These are phyloP conservation scores for Acleris cristana DNA, from an alignment of 2,888 invertebrate genomes.

Conservation along the genomic window DNA sequence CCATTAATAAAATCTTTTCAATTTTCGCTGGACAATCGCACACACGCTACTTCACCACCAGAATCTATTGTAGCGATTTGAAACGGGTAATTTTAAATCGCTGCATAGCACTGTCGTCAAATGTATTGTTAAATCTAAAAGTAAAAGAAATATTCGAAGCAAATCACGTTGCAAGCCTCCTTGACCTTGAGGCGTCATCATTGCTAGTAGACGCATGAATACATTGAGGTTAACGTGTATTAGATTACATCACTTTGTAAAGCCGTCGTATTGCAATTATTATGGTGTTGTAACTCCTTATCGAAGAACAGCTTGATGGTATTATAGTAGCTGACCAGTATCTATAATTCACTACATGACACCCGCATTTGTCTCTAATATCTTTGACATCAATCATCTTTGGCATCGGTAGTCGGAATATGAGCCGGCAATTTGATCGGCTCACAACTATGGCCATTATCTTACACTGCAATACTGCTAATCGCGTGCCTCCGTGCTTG, in stretches of 20 bases:
- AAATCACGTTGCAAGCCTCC: conserved; percentile 40
- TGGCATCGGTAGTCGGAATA: conserved; percentile 43
- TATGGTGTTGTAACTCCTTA: conserved; percentile 26
- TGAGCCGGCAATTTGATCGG: conserved; percentile 47
- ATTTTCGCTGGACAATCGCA: conserved; percentile 29
- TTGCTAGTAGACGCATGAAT: conserved; percentile 49
- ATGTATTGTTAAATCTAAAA: conserved; percentile 5
- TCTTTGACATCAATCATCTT: conserved; percentile 49
- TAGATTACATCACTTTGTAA: conserved; percentile 56
- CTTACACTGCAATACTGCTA: conserved; percentile 43
- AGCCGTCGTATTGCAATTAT: conserved; percentile 46
- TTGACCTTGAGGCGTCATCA: conserved; percentile 59
- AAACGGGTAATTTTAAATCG: conserved; percentile 44
- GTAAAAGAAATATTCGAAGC: conserved; percentile 15
- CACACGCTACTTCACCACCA: conserved; percentile 17
- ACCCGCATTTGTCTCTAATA: conserved; percentile 39
- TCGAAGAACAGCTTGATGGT: conserved; percentile 12
- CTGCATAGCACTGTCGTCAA: conserved; percentile 36
- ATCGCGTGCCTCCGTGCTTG: conserved; percentile 51
- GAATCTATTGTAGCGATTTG: conserved; percentile 39
- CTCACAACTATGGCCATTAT: conserved; percentile 49
- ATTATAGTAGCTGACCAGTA: conserved; percentile 24
- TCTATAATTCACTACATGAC: conserved; percentile 15
- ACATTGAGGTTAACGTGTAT: conserved; percentile 46
- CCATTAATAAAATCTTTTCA: conserved; percentile 36